phyloP scores from a whole-genome alignment of 1,140 invertebrate genomes.

The Trachymyrmex cornetzi region DNA sequence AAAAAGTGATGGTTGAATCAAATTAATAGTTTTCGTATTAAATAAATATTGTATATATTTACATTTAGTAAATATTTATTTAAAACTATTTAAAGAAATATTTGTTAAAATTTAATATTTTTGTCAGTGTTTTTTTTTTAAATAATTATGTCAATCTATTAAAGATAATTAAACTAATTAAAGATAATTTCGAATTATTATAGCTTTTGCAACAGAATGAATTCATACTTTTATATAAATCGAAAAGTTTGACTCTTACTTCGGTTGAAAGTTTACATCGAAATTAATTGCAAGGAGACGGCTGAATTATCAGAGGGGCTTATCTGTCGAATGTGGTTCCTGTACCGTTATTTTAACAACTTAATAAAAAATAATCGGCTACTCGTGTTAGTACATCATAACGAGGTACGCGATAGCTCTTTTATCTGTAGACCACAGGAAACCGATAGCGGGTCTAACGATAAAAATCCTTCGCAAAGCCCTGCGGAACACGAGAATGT shows the following conservation, averaged over 20 bases:
- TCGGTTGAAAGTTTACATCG: background rate
- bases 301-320: slow-evolving; percentile 24
- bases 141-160: background rate
- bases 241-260: background rate
- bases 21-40: too few species aligned
- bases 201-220: background rate
- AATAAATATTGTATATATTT: too few species aligned
- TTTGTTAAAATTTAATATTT: too few species aligned
- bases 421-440: slow-evolving; percentile 72
- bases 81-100: too few species aligned
- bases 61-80: too few species aligned
- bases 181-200: slow-evolving; percentile 22
- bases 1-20: too few species aligned
- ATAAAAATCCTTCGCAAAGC: slow-evolving; percentile 65
- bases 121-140: background rate
- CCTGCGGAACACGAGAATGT: slow-evolving; percentile 27
- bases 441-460: slow-evolving; percentile 41
- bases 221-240: background rate
- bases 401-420: slow-evolving; percentile 61
- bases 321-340: slow-evolving; percentile 42
- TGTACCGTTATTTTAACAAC: slow-evolving; percentile 34
- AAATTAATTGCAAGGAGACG: slow-evolving; percentile 19
- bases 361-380: slow-evolving; percentile 47
- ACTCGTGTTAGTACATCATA: slow-evolving; percentile 39
- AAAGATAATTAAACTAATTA: background rate